Percentiles rank a stretch among this genome's conserved stretches.
Conservation (phyloP, 2,113 vertebrate genomes). For the Catagonus wagneri region DNA sequence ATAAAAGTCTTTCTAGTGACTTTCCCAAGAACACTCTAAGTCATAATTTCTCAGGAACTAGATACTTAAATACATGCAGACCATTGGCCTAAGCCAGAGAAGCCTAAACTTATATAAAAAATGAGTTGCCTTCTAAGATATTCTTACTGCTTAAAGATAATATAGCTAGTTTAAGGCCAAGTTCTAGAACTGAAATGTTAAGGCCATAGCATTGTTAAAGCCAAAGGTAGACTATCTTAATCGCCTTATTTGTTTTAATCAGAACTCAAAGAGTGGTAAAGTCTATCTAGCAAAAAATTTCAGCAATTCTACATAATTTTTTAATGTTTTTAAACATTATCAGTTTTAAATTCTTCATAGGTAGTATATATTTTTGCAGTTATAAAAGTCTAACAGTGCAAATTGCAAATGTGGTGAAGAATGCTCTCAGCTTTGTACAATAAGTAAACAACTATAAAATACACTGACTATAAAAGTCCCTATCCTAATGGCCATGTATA, state of each 20-base stretch:
- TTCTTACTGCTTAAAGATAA: conserved; percentile 67
- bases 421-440: neutral
- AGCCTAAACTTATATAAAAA: conserved; percentile 43
- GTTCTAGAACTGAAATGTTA: conserved; percentile 12
- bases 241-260: neutral
- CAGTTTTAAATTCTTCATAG: neutral
- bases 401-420: neutral
- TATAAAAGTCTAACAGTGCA: neutral
- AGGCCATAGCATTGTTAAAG: neutral
- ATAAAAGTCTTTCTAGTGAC: conserved; percentile 14
- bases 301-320: neutral
- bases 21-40: neutral
- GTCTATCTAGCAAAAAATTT: neutral
- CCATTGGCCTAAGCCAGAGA: conserved; percentile 54
- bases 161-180: neutral
- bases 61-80: conserved; percentile 63
- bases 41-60: conserved; percentile 26
- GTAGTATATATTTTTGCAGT: neutral
- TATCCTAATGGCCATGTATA: neutral
- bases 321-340: neutral
- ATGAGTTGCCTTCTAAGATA: conserved; percentile 57
- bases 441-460: neutral
- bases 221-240: neutral
- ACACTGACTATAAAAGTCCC: neutral
- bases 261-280: neutral